phyloP scores from a whole-genome alignment of 2,797 vertebrate species.

The Notolepis coatsorum region DNA sequence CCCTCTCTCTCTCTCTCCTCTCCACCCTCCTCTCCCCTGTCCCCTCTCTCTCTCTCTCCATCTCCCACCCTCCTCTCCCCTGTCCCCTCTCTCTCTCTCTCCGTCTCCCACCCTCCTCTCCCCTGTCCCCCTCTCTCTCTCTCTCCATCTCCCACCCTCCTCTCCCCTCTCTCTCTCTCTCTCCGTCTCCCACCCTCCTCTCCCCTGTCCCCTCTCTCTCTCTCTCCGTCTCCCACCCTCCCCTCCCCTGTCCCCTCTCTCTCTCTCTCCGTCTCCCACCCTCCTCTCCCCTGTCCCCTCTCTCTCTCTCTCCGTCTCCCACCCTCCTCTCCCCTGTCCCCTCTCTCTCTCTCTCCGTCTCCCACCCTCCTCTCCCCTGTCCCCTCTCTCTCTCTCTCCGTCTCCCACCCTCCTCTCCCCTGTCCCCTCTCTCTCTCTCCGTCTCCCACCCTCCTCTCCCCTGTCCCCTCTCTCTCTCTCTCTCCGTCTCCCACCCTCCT shows the following conservation, averaged over 20 bases:
- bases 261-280: slow-evolving; percentile 66
- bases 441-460: no score
- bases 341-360: not conserved
- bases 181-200: slow-evolving; percentile 54
- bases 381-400: not conserved
- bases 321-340: not conserved
- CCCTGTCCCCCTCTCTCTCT: slow-evolving; percentile 77
- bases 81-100: slow-evolving; percentile 12
- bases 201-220: slow-evolving; percentile 59
- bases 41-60: not conserved
- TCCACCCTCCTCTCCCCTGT: not conserved
- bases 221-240: slow-evolving; percentile 64
- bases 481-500: no score
- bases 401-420: not conserved
- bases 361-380: not conserved
- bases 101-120: slow-evolving; percentile 24
- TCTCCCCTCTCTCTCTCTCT: slow-evolving; percentile 20
- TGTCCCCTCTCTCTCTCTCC: not conserved
- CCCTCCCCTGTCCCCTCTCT: slow-evolving; percentile 59
- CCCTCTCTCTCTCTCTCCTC: not conserved
- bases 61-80: slow-evolving; percentile 6
- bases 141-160: slow-evolving; percentile 47
- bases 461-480: no score
- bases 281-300: not conserved
- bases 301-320: not conserved